Percentiles rank a stretch among this genome's conserved stretches.
Evolutionary conservation across 2,888 invertebrate species (phyloP).

Genomic region (Scaeva pyrastri): DNA sequence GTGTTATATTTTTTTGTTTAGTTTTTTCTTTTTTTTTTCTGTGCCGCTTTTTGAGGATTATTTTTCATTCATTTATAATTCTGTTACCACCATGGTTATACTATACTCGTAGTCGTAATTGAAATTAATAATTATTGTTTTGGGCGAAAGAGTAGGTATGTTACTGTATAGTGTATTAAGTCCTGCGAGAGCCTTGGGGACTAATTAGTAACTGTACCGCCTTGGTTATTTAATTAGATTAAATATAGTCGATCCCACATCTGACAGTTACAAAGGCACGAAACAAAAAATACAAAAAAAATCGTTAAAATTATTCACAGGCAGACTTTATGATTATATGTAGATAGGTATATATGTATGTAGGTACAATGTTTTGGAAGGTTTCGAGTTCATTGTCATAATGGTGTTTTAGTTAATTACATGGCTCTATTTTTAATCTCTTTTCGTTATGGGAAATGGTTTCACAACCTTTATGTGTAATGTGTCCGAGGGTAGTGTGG

Average conservation of each 20-base stretch:
- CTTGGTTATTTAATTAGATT: constrained; percentile 64
- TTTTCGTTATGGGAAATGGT: not conserved
- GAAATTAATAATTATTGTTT: constrained; percentile 66
- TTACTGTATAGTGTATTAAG: not conserved
- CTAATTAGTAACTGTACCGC: constrained; percentile 48
- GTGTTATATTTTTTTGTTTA: not conserved
- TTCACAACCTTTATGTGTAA: not conserved
- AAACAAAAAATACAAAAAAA: not conserved
- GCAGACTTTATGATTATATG: constrained; percentile 15
- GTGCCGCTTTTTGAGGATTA: constrained; percentile 55
- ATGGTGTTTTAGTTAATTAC: constrained; percentile 7
- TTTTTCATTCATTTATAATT: constrained; percentile 64
- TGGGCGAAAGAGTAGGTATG: constrained; percentile 20
- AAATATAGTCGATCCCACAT: constrained; percentile 59
- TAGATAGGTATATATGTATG: too few species aligned
- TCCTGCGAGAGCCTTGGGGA: constrained; percentile 41
- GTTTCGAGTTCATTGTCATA: not conserved
- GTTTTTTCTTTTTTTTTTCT: constrained; percentile 19
- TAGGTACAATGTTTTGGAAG: not conserved
- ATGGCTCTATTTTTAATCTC: not conserved
- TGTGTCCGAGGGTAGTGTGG: not conserved
- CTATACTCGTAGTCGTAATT: constrained; percentile 57
- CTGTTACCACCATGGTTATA: constrained; percentile 39
- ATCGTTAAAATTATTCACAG: constrained; percentile 9
- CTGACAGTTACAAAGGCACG: constrained; percentile 36